phyloP scores from a whole-genome alignment of 2,797 vertebrate species.

The Acestrorhynchus altus region DNA sequence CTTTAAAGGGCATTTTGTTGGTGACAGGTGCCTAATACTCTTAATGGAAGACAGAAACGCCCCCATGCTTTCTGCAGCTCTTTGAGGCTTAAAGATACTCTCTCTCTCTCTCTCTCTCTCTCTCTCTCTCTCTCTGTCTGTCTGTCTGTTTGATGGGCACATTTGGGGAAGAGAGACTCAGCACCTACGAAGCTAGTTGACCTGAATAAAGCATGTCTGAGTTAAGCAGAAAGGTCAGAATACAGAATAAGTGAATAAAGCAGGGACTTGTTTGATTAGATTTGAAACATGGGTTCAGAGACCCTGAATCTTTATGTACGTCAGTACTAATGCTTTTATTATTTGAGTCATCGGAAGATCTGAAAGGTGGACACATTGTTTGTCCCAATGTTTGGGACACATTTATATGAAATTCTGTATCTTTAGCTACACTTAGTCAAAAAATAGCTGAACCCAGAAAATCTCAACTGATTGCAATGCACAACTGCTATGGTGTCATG shows the following conservation, averaged over 20 bases:
- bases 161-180: slow-evolving; percentile 42
- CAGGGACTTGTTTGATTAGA: slow-evolving; percentile 57
- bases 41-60: slow-evolving; percentile 55
- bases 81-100: slow-evolving; percentile 43
- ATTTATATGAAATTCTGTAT: too few relatives aligned
- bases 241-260: slow-evolving; percentile 22
- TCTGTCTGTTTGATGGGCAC: slow-evolving; percentile 44
- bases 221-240: slow-evolving; percentile 36
- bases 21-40: slow-evolving; percentile 61
- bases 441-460: too few relatives aligned
- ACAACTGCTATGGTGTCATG: too few relatives aligned
- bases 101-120: background rate
- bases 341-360: background rate
- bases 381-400: too few relatives aligned
- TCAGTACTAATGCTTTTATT: slow-evolving; percentile 20
- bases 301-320: slow-evolving; percentile 14
- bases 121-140: slow-evolving; percentile 26
- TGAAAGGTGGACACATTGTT: background rate
- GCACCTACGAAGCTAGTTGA: slow-evolving; percentile 54
- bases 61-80: slow-evolving; percentile 38
- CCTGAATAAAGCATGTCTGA: slow-evolving; percentile 45
- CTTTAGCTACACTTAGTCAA: too few relatives aligned
- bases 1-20: slow-evolving; percentile 52
- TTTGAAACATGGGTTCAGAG: slow-evolving; percentile 41
- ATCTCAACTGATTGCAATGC: too few relatives aligned